Evolutionary conservation across 2,113 vertebrate species (phyloP).

Genomic region (Procavia capensis): DNA sequence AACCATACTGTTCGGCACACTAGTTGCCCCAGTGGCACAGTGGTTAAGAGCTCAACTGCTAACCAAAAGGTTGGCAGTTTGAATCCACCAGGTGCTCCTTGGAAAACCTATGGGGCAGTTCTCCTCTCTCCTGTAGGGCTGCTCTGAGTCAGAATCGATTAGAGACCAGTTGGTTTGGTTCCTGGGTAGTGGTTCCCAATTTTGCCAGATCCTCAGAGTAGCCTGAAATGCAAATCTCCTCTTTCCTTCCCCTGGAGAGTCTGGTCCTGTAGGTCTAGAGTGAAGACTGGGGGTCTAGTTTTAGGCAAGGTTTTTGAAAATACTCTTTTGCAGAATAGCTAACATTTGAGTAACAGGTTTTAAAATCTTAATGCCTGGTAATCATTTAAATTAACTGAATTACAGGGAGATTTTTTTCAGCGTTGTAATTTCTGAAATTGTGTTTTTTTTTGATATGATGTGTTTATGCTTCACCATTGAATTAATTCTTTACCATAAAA

Average conservation of each 20-base stretch:
- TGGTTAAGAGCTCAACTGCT: too few relatives aligned
- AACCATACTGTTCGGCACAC: neutral
- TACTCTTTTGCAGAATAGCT: conserved; percentile 10
- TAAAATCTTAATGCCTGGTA: neutral
- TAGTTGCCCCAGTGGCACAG: neutral
- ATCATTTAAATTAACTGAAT: neutral
- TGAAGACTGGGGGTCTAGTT: neutral
- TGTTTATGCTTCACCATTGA: neutral
- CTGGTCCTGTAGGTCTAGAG: neutral
- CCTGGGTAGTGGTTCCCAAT: neutral
- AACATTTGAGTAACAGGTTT: neutral
- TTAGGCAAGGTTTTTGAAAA: neutral
- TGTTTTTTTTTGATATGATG: conserved; percentile 6
- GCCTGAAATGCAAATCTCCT: neutral
- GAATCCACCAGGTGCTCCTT: too few relatives aligned
- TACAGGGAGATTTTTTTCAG: neutral
- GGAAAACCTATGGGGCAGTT: too few relatives aligned
- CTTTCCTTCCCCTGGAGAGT: neutral
- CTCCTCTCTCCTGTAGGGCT: too few relatives aligned
- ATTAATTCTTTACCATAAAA: neutral
- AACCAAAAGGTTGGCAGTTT: too few relatives aligned
- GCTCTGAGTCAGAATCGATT: too few relatives aligned
- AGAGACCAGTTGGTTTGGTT: neutral
- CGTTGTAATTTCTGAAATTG: conserved; percentile 23
- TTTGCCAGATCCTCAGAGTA: neutral